Conservation (phyloP, 1,140 invertebrate species). For the Teleopsis dalmanni region DNA sequence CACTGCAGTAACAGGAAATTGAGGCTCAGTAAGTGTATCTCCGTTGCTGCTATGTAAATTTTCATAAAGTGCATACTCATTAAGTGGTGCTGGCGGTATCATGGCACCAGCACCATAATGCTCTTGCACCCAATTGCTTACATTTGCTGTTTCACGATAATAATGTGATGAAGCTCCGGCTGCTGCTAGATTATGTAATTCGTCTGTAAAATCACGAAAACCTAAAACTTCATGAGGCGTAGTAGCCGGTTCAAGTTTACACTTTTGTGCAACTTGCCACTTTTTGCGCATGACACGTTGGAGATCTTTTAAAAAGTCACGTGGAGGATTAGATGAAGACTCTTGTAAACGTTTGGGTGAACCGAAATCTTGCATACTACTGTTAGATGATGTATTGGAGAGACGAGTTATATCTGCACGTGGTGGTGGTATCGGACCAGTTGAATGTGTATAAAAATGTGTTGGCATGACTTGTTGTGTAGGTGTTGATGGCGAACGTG, state of each 20-base stretch:
- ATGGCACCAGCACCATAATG: constrained; percentile 58
- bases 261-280: constrained; percentile 89
- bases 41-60: constrained; percentile 33
- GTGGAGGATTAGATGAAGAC: constrained; percentile 66
- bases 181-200: constrained; percentile 33
- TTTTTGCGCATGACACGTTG: constrained; percentile 89
- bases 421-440: constrained; percentile 60
- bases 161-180: constrained; percentile 34
- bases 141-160: constrained; percentile 73
- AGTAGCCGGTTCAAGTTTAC: constrained; percentile 72
- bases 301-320: constrained; percentile 77
- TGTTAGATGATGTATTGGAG: constrained; percentile 29
- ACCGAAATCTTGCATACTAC: constrained; percentile 19
- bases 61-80: constrained; percentile 41
- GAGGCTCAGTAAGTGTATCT: constrained; percentile 17
- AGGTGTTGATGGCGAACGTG: constrained; percentile 12
- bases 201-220: constrained; percentile 61
- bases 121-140: constrained; percentile 84
- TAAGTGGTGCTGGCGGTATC: constrained; percentile 17
- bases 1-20: constrained; percentile 14
- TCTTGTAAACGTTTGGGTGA: constrained; percentile 69
- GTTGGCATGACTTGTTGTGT: not conserved
- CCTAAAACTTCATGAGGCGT: constrained; percentile 86
- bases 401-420: constrained; percentile 61
- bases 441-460: constrained; percentile 25